Evolutionary conservation across 2,797 vertebrate species (phyloP), one percentile per base, ranked within the genome.

Genomic region (Betta splendens): DNA sequence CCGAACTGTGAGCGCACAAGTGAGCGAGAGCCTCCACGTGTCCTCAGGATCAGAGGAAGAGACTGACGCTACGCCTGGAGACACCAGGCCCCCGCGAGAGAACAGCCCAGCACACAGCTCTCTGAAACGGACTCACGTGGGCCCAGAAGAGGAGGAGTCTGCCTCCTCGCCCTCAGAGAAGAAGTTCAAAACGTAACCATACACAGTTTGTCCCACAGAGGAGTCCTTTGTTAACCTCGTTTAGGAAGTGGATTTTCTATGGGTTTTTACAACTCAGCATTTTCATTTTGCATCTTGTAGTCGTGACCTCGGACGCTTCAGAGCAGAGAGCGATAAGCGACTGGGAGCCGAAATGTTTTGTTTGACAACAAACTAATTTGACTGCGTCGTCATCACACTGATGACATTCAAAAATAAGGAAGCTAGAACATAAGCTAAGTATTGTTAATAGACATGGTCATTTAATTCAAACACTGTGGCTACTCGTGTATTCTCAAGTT

Each of bases 171-270:
- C 93, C 21, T 92, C 93, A 80, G 96, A 97, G 83, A 98, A 99
- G 91, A 98, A 95, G 92, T 75, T 94, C 58, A 98, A 95, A 92
- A 96, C 93, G 88, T 97, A 93, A 93, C 91, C 83, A 83, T 26
- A 2, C 32, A 17, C 52, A 28, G 31, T 48, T 51, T 75, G 5
- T 13, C 51, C 12, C 2, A 7, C 40, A 52, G 49, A 64, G 15
- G 38, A 58, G 47, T 46, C 38, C 16, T 70, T 72, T 67, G 29
- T 72, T 68, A 68, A 54, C 69, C 62, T 62, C 7, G 32, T 55
- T 72, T 72, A 67, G 59, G 31, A 72, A 67, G 52, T 68, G 81
- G 56, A 54, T 85, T 82, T 85, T 85, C 37, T 85, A 75, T 56
- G 54, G 63, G 69, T 79, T 87, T 85, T 53, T 79, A 76, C 75